Evolutionary conservation across 2,113 vertebrate genomes (phyloP), one percentile per base, ranked within the genome.

Genomic region (Siniperca chuatsi): DNA sequence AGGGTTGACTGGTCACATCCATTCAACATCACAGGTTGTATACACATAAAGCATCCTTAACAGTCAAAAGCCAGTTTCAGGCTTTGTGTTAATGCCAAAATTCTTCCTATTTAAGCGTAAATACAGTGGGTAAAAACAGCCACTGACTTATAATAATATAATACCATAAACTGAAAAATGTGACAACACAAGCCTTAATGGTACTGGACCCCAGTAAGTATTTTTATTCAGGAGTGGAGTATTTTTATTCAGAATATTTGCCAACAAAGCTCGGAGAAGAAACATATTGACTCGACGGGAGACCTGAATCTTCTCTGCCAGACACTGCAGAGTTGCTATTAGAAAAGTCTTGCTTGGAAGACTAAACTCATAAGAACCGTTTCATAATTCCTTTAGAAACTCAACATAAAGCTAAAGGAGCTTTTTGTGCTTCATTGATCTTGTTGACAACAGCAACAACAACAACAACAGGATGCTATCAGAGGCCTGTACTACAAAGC

Each of bases 351-450:
- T 20, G 23, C 79, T 79, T 40, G 61, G 69, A 71, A 64, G 58
- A 64, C 66, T 62, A 74, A 91, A 72, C 74, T 74, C 48, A 75
- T 79, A 13, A 76, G 67, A 75, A 29, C 4, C 6, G 10, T 18
- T 68, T 83, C 81, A 78, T 81, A 84, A 83, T 65, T 55, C 65
- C 60, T 71, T 68, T 79, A 83, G 61, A 70, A 81, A 87, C 20
- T 76, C 52, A 13, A 40, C 74, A 1, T 54, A 20, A 29, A 79
- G 33, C 78, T 76, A 76, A 82, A 69, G 70, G 72, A 81, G 81
- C 69, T 83, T 61, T 83, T 23, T 82, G 81, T 37, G 83, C 58
- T 54, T 61, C 50, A 20, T 23, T 48, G 78, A 79, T 79, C 75
- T 44, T 8, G 65, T 82, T 23, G 48, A 81, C 60, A 60, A 77